Base-by-base conservation (phyloP, 2,888 invertebrate genomes). In the Aphodius sticticus region DNA sequence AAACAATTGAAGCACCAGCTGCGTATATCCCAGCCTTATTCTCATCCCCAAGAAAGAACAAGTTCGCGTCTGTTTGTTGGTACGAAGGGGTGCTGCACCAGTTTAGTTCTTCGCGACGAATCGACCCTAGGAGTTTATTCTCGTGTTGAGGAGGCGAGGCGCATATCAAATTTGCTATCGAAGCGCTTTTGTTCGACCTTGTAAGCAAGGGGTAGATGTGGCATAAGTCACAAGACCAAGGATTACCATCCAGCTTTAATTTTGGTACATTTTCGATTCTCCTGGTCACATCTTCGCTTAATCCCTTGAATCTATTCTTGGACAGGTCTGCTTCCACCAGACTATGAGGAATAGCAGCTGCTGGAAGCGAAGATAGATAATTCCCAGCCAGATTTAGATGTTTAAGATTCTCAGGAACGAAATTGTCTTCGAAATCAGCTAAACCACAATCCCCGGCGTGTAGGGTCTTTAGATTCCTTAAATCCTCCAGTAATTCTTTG, bases 361-460 rank as follows among this genome's bases (percentile, higher is more conserved):
- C 90, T 2, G 92, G 92, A 83, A 95, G 90, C 70, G 88, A 89
- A 0, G 90, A 89, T 78, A 96, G 90, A 87, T 92, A 91, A 89
- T 96, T 96, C 85, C 93, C 92, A 70, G 95, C 94, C 85, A 96
- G 89, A 90, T 95, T 95, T 81, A 96, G 89, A n/a, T 85, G 81
- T 16, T 77, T 81, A 79, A 92, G 90, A 81, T 94, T 88, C 81
- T 92, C 91, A 69, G 92, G 91, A 83, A 93, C 92, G 83, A 92
- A 91, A 6, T 88, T 90, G 0, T 90, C 86, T 0, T 92, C 92
- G 77, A 94, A 87, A n/a, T 91, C 91, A 6, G 90, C 88, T 70
- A 94, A 86, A 0, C 91, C 91, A 84, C 93, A 90, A 84, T 92
- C 92, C 0, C 92, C 91, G 69, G 94, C 86, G 4, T 92, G 91